phyloP scores from a whole-genome alignment of 2,113 vertebrate species.

The Mormyrus iriodes region DNA sequence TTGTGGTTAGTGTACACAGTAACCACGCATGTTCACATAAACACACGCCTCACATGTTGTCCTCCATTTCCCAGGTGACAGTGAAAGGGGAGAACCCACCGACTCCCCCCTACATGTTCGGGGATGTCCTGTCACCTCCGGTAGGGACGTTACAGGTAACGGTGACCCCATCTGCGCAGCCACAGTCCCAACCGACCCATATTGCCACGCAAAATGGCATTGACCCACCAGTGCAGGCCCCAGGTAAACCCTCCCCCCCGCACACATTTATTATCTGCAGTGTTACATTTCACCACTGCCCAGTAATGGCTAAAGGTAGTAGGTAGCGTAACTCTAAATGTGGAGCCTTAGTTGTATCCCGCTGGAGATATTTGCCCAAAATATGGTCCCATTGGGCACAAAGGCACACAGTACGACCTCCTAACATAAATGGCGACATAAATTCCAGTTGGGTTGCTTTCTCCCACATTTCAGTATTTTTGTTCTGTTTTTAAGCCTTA shows the following conservation, averaged over 20 bases:
- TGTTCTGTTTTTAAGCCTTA: neutral
- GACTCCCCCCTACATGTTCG: slow-evolving; percentile 75
- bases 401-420: neutral
- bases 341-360: neutral
- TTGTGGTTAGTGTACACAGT: neutral
- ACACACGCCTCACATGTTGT: neutral
- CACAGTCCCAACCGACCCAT: slow-evolving; percentile 10
- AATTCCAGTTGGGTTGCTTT: neutral
- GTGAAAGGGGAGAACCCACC: slow-evolving; percentile 76
- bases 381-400: neutral
- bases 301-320: neutral
- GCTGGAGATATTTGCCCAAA: neutral
- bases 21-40: neutral
- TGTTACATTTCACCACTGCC: neutral
- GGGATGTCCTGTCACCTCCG: slow-evolving; percentile 66
- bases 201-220: slow-evolving; percentile 14
- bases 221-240: slow-evolving; percentile 19
- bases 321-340: neutral
- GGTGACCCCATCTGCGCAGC: slow-evolving; percentile 46
- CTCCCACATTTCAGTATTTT: neutral
- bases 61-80: slow-evolving; percentile 37
- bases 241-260: neutral
- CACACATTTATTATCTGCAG: neutral
- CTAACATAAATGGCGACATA: neutral
- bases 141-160: slow-evolving; percentile 66